Conservation (phyloP, 2,797 vertebrate genomes). For the Numenius phaeopus region DNA sequence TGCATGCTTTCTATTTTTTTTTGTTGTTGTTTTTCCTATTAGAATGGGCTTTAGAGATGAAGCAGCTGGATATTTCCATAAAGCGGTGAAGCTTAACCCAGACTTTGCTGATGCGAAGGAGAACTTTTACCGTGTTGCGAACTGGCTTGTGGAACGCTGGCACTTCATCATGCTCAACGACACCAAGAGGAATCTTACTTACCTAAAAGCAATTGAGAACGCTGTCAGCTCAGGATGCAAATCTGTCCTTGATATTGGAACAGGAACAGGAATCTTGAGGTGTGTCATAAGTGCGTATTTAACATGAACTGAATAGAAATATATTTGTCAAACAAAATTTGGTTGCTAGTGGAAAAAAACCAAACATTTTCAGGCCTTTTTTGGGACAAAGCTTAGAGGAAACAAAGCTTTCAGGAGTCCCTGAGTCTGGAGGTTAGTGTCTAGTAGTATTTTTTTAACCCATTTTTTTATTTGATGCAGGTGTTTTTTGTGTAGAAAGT, state of each 20-base stretch:
- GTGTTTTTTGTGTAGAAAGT: not conserved
- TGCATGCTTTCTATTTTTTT: not conserved
- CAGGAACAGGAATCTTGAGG: slow-evolving; percentile 97
- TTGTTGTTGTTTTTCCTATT: slow-evolving; percentile 15
- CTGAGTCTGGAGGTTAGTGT: not conserved
- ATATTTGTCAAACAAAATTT: not conserved
- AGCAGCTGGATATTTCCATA: slow-evolving; percentile 96
- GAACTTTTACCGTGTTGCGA: slow-evolving; percentile 96
- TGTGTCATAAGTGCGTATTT: slow-evolving; percentile 36
- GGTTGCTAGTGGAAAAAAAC: not conserved
- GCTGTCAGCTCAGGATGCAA: slow-evolving; percentile 88
- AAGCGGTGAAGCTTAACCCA: slow-evolving; percentile 94
- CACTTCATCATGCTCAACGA: slow-evolving; percentile 99
- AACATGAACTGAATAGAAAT: not conserved
- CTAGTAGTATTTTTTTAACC: not conserved
- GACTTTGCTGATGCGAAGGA: slow-evolving; percentile 93
- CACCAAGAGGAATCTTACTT: slow-evolving; percentile 87
- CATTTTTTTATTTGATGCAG: not conserved
- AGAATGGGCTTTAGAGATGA: slow-evolving; percentile 98
- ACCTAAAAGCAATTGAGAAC: slow-evolving; percentile 91
- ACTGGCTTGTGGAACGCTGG: slow-evolving; percentile 99
- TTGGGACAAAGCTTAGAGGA: not conserved
- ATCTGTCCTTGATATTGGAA: slow-evolving; percentile 94
- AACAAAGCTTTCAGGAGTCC: not conserved
- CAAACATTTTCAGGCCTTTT: not conserved